phyloP scores from a whole-genome alignment of 2,888 invertebrate species.

The Pyrgus malvae region DNA sequence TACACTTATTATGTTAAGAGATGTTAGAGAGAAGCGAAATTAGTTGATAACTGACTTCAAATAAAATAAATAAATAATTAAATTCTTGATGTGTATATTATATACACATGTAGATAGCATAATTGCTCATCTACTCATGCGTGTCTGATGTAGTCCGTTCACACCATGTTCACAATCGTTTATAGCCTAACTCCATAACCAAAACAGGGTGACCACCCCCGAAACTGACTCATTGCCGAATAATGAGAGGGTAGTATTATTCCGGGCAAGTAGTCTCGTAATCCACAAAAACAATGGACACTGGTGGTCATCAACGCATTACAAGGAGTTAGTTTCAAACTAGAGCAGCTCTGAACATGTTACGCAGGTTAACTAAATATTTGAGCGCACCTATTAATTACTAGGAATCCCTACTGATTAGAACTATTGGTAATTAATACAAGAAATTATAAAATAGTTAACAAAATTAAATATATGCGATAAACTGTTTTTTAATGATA shows the following conservation, averaged over 20 bases:
- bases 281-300: constrained; percentile 70
- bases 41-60: too few species aligned
- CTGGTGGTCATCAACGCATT: constrained; percentile 56
- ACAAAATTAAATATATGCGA: too few species aligned
- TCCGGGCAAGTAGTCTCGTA: constrained; percentile 72
- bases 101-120: neutral
- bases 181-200: constrained; percentile 15
- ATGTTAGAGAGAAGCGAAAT: too few species aligned
- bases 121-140: constrained; percentile 12
- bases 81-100: too few species aligned
- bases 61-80: too few species aligned
- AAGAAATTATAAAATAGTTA: too few species aligned
- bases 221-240: constrained; percentile 38
- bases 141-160: constrained; percentile 11
- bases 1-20: too few species aligned
- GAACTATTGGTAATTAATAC: too few species aligned
- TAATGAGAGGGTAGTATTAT: constrained; percentile 55
- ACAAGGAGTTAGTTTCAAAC: neutral
- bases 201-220: constrained; percentile 20
- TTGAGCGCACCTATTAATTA: too few species aligned
- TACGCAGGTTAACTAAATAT: too few species aligned
- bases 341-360: neutral
- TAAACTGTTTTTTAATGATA: too few species aligned
- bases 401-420: too few species aligned
- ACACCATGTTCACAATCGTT: constrained; percentile 20